Evolutionary conservation across 2,888 invertebrate species (phyloP).

Genomic region (Petrolisthes cinctipes): DNA sequence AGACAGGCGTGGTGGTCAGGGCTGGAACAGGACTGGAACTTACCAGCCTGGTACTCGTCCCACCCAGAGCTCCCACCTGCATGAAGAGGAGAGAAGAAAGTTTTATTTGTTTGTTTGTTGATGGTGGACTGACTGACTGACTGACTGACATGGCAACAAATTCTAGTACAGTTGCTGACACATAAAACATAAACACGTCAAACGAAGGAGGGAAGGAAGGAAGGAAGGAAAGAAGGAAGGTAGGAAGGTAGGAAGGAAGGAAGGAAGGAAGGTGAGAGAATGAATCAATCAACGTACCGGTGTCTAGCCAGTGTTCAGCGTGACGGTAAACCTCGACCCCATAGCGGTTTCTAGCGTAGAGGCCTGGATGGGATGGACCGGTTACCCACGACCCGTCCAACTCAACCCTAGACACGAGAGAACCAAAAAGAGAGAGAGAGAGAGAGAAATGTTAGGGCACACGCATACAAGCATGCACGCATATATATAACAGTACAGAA

Average conservation of each 20-base stretch:
- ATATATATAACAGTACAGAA: too few relatives aligned
- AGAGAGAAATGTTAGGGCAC: too few relatives aligned
- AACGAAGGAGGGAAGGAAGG: too few relatives aligned
- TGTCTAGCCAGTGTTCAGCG: constrained; percentile 68
- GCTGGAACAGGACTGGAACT: constrained; percentile 66
- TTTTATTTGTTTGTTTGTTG: too few relatives aligned
- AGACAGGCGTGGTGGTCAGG: constrained; percentile 68
- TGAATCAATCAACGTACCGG: constrained; percentile 48
- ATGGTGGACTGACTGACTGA: too few relatives aligned
- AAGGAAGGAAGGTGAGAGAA: constrained; percentile 46
- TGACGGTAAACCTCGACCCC: constrained; percentile 68
- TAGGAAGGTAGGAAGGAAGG: constrained; percentile 43
- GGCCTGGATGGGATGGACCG: constrained; percentile 68
- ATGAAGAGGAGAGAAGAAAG: neutral
- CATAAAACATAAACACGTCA: too few relatives aligned
- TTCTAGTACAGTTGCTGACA: too few relatives aligned
- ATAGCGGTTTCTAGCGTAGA: constrained; percentile 68
- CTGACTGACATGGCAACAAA: too few relatives aligned
- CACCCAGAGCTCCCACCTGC: constrained; percentile 38
- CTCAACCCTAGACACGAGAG: neutral
- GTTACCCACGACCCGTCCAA: constrained; percentile 68
- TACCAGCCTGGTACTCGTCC: constrained; percentile 51
- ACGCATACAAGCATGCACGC: too few relatives aligned
- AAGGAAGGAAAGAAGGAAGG: neutral
- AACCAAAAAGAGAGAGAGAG: neutral